Conservation (phyloP, 2,113 vertebrate species). For the Sarotherodon lohbergeri region DNA sequence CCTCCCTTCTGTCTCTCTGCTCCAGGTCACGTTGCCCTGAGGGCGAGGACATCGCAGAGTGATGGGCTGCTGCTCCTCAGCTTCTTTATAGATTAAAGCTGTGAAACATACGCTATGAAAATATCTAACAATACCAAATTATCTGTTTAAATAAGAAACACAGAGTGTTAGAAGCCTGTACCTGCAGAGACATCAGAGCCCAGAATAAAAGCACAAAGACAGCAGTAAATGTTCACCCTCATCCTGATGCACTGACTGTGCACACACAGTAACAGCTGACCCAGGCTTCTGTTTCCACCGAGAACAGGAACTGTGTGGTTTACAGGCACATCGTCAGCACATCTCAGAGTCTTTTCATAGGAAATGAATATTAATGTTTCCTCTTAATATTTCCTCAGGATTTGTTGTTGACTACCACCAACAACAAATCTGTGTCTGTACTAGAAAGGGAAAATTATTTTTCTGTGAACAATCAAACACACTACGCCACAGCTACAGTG, state of each 20-base stretch:
- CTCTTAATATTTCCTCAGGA: background rate
- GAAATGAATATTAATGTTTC: background rate
- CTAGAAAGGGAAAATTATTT: background rate
- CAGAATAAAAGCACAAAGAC: background rate
- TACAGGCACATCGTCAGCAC: background rate
- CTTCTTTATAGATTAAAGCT: background rate
- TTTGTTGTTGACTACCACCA: background rate
- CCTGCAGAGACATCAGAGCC: background rate
- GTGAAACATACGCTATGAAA: background rate
- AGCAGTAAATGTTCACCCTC: background rate
- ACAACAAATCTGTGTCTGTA: background rate
- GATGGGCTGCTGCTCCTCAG: background rate
- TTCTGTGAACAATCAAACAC: background rate
- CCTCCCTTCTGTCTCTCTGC: background rate
- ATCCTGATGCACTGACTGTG: background rate
- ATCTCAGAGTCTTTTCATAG: background rate
- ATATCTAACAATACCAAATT: background rate
- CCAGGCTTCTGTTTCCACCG: background rate
- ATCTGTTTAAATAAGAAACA: background rate
- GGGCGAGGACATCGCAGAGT: background rate
- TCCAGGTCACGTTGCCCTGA: background rate
- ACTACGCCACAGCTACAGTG: background rate
- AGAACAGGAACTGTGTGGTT: background rate
- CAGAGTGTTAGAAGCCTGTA: background rate
- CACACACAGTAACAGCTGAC: background rate